Evolutionary conservation across 2,797 vertebrate species (phyloP).

Genomic region (Rhynchotus rufescens): DNA sequence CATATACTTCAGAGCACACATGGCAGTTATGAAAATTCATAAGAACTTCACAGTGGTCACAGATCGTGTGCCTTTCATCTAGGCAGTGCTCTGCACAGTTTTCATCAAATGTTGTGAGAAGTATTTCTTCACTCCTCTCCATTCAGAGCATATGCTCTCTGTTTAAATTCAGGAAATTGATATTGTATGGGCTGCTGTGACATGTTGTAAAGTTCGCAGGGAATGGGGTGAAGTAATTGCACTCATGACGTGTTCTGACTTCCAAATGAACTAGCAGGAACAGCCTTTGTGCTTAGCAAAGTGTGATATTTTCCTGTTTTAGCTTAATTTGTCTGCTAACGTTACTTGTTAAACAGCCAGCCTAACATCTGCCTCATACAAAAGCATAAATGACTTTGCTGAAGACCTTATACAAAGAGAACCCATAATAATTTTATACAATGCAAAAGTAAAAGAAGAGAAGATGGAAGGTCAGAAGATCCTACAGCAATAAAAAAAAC

Average conservation of each 20-base stretch:
- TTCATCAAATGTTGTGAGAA: background rate
- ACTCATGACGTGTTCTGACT: background rate
- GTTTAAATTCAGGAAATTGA: conserved; percentile 3
- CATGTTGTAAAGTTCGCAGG: background rate
- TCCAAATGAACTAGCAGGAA: conserved; percentile 1
- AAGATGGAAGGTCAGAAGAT: background rate
- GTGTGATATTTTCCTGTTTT: background rate
- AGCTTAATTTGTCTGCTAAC: background rate
- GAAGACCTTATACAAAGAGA: background rate
- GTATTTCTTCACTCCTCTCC: background rate
- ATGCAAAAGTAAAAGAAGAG: background rate
- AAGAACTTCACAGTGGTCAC: conserved; percentile 49
- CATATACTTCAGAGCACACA: conserved; percentile 43
- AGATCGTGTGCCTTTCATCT: conserved; percentile 47
- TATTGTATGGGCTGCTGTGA: background rate
- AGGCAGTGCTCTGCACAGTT: background rate
- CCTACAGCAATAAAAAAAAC: background rate
- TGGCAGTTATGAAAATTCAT: conserved; percentile 48
- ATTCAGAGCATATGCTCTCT: background rate
- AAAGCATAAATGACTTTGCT: background rate
- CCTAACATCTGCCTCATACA: background rate
- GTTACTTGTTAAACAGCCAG: background rate
- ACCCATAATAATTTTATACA: background rate
- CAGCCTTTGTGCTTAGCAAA: background rate
- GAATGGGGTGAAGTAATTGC: background rate